Percentiles rank a stretch among this genome's conserved stretches.
Evolutionary conservation across 1,140 invertebrate genomes (phyloP).

Genomic region (Bombus consobrinus): DNA sequence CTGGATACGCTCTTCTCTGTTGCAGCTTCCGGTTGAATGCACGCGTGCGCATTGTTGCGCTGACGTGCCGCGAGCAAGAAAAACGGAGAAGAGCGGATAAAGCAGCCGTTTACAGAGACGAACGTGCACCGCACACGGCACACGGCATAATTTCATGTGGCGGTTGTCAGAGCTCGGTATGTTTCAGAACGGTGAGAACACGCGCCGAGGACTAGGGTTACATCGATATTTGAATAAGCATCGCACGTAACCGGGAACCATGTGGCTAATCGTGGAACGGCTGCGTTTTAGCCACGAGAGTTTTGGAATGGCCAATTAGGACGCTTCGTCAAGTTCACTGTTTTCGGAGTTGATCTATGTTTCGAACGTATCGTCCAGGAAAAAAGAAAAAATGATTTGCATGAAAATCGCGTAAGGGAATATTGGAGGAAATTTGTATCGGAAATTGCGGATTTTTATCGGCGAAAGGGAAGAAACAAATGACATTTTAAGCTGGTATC

Average conservation of each 20-base stretch:
- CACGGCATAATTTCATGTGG: slow-evolving; percentile 34
- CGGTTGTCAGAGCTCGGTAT: slow-evolving; percentile 23
- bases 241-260: slow-evolving; percentile 3
- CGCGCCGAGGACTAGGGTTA: slow-evolving; percentile 1
- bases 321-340: no score
- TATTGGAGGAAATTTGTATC: slow-evolving; percentile 4
- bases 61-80: slow-evolving; percentile 44
- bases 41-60: slow-evolving; percentile 53
- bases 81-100: slow-evolving; percentile 46
- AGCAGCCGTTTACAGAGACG: slow-evolving; percentile 45
- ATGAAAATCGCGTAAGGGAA: background rate
- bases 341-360: no score
- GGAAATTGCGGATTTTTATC: background rate
- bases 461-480: background rate
- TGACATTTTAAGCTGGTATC: background rate
- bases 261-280: background rate
- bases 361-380: no score
- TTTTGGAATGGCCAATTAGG: background rate
- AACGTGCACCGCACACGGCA: background rate
- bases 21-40: slow-evolving; percentile 51
- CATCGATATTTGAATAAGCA: background rate
- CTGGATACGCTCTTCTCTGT: background rate
- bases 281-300: background rate
- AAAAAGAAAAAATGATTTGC: background rate
- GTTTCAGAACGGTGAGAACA: background rate